Percentiles rank a stretch among this genome's conserved stretches.
phyloP scores from a whole-genome alignment of 2,113 vertebrate species.

The Hippocampus barbouri region DNA sequence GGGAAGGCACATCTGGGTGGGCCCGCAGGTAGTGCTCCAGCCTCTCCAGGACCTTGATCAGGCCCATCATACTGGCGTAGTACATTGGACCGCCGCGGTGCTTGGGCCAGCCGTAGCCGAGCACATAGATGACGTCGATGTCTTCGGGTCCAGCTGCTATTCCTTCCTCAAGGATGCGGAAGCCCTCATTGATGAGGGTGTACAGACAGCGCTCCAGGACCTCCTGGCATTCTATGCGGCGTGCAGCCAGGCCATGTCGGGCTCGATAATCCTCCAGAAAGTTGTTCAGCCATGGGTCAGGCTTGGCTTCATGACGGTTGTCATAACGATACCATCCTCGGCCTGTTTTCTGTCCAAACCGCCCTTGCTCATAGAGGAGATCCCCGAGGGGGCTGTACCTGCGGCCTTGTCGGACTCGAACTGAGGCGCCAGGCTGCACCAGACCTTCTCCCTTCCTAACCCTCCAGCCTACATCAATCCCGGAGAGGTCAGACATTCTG shows the following conservation, averaged over 20 bases:
- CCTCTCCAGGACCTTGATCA: conserved; percentile 74
- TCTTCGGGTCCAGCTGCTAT: conserved; percentile 81
- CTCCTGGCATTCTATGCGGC: conserved; percentile 74
- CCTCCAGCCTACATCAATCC: conserved; percentile 87
- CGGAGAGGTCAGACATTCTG: conserved; percentile 81
- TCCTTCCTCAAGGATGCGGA: conserved; percentile 82
- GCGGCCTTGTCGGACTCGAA: conserved; percentile 59
- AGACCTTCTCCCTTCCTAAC: conserved; percentile 74
- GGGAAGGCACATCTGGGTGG: conserved; percentile 77
- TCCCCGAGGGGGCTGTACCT: conserved; percentile 87
- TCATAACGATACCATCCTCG: conserved; percentile 88
- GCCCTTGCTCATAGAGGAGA: conserved; percentile 80
- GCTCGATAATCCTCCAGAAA: conserved; percentile 79
- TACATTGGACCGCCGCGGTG: conserved; percentile 90
- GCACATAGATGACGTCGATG: conserved; percentile 85
- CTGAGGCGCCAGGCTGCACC: conserved; percentile 44
- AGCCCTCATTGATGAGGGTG: conserved; percentile 84
- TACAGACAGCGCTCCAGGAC: conserved; percentile 86
- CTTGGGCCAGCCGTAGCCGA: conserved; percentile 86
- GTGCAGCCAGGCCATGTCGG: conserved; percentile 67
- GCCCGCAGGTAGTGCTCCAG: conserved; percentile 77
- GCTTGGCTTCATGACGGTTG: conserved; percentile 65
- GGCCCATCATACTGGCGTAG: conserved; percentile 80
- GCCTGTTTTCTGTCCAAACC: conserved; percentile 85
- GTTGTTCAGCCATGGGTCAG: conserved; percentile 79